Base-by-base conservation (phyloP, 2,113 vertebrate genomes). In the Tapirus terrestris region DNA sequence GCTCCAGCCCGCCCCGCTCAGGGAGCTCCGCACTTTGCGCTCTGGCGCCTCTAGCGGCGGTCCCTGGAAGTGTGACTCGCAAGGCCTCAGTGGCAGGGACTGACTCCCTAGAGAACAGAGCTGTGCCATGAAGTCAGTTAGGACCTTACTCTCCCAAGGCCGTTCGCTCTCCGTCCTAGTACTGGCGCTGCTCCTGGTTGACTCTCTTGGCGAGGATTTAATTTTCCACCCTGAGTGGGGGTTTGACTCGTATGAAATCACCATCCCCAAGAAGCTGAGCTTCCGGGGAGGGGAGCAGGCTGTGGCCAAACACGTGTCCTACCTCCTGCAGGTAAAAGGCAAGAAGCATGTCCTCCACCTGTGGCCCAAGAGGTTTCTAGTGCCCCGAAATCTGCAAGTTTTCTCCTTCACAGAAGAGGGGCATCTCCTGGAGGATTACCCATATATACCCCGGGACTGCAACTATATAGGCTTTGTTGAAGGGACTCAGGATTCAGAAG, bases 281-380 rank as follows among this genome's bases (percentile, higher is more conserved):
- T 80, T 75, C 36, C 72, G 63, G 0, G 10, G 36, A 2, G 2
- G 25, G 48, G 3, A 8, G 16, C 76, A 8, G 13, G 43, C 51
- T 0, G 2, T 0, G 2, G 3, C 58, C 1, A 3, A 36, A n/a
- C 14, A 33, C 11, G 3, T 98, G 39, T 93, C 96, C 75, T 99
- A 98, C 96, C 91, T 97, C 83, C 77, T 99, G 60, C 72, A 97
- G 21, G 36, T 99, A 31, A 94, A 82, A 11, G 98, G 98, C 85
- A 80, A n/a, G 94, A 82, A 65, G 0, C 70, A 60, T 4, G 65
- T 98, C 23, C 76, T 98, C 6, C 97, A 48, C 43, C 91, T 98
- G 97, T 13, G 21, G 96, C 97, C 95, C 91, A 83, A 97, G 81
- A 77, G 18, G 33, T 25, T 95, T 21, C 83, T 97, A 5, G 3